Evolutionary conservation across 2,113 vertebrate genomes (phyloP).

Genomic region (Parotia lawesii): DNA sequence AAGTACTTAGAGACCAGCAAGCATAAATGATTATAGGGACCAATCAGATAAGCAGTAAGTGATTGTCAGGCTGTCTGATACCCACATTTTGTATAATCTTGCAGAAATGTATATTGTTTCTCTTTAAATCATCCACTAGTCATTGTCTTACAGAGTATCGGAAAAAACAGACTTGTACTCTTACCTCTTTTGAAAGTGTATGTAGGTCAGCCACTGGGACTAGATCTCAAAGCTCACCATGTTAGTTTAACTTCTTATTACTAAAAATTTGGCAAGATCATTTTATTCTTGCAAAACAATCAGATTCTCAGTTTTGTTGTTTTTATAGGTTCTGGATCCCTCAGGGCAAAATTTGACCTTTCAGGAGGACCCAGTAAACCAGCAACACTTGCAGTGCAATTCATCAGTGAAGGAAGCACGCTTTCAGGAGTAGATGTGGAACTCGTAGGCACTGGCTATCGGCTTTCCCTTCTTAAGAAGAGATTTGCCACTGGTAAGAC

Average conservation of each 20-base stretch:
- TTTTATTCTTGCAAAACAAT: neutral
- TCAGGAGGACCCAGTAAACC: constrained; percentile 89
- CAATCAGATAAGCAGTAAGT: neutral
- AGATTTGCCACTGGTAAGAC: constrained; percentile 91
- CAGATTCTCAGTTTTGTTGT: neutral
- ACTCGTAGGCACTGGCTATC: constrained; percentile 87
- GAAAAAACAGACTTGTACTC: neutral
- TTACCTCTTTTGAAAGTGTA: neutral
- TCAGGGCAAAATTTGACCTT: constrained; percentile 95
- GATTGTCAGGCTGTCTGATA: neutral
- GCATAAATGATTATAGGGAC: neutral
- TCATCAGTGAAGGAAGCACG: constrained; percentile 89
- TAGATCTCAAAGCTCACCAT: neutral
- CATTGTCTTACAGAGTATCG: neutral
- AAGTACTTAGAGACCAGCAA: neutral
- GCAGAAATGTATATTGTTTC: neutral
- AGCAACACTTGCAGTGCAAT: constrained; percentile 91
- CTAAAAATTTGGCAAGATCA: neutral
- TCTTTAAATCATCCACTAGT: neutral
- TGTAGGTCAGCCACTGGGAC: neutral
- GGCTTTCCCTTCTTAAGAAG: constrained; percentile 93
- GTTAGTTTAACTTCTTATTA: neutral
- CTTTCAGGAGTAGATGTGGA: constrained; percentile 92
- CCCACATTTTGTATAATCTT: neutral
- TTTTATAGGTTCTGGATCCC: constrained; percentile 84